Conservation (phyloP, 1,140 invertebrate species). For the Tetragonula clypearis region DNA sequence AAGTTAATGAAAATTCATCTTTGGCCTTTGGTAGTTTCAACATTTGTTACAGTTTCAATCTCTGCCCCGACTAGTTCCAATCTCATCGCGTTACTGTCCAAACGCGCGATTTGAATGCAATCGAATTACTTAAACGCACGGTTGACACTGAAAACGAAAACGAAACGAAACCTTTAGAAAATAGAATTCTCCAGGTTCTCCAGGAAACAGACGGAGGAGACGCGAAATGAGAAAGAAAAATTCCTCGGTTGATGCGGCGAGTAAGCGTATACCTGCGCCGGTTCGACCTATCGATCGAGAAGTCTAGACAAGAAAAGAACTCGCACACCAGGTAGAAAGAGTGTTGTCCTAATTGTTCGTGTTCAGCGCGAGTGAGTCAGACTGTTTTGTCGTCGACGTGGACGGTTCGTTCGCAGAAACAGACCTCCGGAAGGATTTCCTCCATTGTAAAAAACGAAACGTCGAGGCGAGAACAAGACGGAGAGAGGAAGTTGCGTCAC, state of each 20-base stretch:
- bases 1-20: too few species aligned
- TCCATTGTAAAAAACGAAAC: constrained; percentile 4
- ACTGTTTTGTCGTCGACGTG: constrained; percentile 32
- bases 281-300: background rate
- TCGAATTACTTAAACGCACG: too few species aligned
- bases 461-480: constrained; percentile 19
- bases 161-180: background rate
- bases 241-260: constrained; percentile 1
- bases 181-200: too few species aligned
- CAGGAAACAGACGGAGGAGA: too few species aligned
- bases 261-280: background rate
- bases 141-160: too few species aligned
- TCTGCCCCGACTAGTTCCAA: too few species aligned
- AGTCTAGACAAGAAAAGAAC: constrained; percentile 4
- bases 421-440: background rate
- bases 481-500: constrained; percentile 9
- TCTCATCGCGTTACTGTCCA: too few species aligned
- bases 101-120: too few species aligned
- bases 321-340: constrained; percentile 18
- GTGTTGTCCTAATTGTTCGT: constrained; percentile 61
- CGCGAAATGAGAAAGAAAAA: background rate
- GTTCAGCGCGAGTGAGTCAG: constrained; percentile 64
- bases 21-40: too few species aligned
- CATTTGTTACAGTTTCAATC: too few species aligned
- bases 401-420: constrained; percentile 2